Evolutionary conservation across 2,113 vertebrate genomes (phyloP), one percentile per base, ranked within the genome.

Genomic region (Pardalotus punctatus): DNA sequence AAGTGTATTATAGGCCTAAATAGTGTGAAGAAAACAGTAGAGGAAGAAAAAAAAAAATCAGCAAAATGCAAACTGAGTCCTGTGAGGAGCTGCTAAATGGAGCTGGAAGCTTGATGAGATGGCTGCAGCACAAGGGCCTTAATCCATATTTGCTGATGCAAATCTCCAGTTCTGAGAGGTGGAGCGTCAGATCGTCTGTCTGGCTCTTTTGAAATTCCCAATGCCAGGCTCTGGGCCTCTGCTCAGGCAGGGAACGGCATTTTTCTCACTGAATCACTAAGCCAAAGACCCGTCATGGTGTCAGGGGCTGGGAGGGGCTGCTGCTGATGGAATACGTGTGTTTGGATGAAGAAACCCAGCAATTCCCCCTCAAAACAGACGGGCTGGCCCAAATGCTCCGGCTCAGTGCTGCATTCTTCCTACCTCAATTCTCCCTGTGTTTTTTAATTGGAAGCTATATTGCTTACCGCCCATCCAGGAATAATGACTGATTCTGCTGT

Each of bases 361-460:
- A 78, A 84, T 81, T 88, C 92, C 15, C 16, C n/a, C 36, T 79
- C 20, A 45, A 53, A 92, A 81, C 2, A 81, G 47, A 73, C 5
- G 24, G 5, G 22, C 1, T 93, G 79, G 60, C 36, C 51, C 43
- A 67, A 90, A 61, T 1, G 1, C 24, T 51, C 58, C 54, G 43
- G 47, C 40, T n/a, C 35, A 86, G 53, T 3, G 15, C 33, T 74
- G 17, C 2, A 2, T 65, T 77, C 51, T 69, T 72, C 45, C 76
- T 50, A 57, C 72, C 45, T 56, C 22, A 3, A 2, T 93, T 92
- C 93, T 88, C 45, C 36, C 61, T 19, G 35, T 14, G 69, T 45
- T 70, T 70, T 93, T 96, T 93, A 90, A 93, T 56, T 92, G 91
- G 76, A 94, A 93, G 57, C 53, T 82, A 14, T 29, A 47, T 40